Evolutionary conservation across 2,888 invertebrate genomes (phyloP), one percentile per base, ranked within the genome.

Genomic region (Diplazon laetatorius): DNA sequence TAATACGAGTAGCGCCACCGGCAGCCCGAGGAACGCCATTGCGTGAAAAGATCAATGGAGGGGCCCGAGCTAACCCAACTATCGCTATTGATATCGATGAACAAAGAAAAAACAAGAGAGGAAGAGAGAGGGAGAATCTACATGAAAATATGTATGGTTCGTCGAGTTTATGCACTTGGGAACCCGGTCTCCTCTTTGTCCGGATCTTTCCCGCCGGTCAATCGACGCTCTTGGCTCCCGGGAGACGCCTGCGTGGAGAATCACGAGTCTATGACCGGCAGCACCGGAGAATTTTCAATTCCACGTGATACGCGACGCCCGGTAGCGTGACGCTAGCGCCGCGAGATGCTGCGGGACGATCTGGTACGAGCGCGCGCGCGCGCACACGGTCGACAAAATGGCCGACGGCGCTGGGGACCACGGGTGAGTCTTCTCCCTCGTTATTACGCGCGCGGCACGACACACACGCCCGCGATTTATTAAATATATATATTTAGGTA

Each of bases 391-490:
- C 22, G 12, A 16, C 25, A 14, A 46, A 46, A 14, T 8, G 16
- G 1, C 30, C 60, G 68, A 39, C 69, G 69, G 63, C 77, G 63
- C 59, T 57, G 69, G 74, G 74, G 70, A 60, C 65, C 65, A 74
- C 70, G 70, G 70, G 60, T 70, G 65, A 60, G 74, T 70, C 70
- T 60, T 52, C 74, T 74, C 65, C 52, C 78, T 78, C 78, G 74
- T 78, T 78, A 78, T 78, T 78, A 65, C 37, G 59, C 50, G 10
- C 37, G n/a, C 8, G 30, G 37, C 65, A 57, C 46, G 60, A 60
- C 65, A 65, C 70, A 70, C 74, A 74, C 70, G 37, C 30, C 2
- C 30, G 6, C 30, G 6, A 30, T 5, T 6, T 30, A 5, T 6
- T 5, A 30, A 30, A 30, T 30, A 60, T 76, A 65, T 50, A 50